Evolutionary conservation across 2,797 vertebrate species (phyloP).

Genomic region (Lophotriccus pileatus): DNA sequence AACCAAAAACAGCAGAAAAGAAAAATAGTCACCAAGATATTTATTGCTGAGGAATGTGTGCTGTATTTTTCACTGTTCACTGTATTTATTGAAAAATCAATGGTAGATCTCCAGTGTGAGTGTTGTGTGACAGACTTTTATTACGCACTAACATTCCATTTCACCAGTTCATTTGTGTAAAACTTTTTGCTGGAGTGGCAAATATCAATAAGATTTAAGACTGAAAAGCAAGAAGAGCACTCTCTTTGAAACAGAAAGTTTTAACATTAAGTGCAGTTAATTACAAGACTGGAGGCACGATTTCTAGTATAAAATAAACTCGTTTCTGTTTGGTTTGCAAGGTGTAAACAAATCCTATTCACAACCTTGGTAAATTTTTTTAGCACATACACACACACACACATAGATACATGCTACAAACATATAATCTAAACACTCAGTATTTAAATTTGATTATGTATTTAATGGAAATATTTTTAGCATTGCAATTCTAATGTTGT

Average conservation of each 20-base stretch:
- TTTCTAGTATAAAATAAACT: not conserved
- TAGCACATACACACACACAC: not conserved
- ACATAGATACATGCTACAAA: not conserved
- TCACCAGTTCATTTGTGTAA: constrained; percentile 73
- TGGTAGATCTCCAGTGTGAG: constrained; percentile 63
- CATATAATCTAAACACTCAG: not conserved
- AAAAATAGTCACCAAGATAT: constrained; percentile 70
- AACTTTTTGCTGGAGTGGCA: constrained; percentile 73
- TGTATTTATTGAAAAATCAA: constrained; percentile 79
- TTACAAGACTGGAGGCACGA: not conserved
- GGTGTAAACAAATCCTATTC: not conserved
- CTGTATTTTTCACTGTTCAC: constrained; percentile 66
- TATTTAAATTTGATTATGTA: not conserved
- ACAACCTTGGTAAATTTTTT: not conserved
- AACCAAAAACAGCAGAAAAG: constrained; percentile 61
- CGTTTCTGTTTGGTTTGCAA: not conserved
- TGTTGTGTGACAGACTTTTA: constrained; percentile 73
- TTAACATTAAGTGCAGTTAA: not conserved
- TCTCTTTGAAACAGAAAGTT: not conserved
- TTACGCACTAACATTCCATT: constrained; percentile 72
- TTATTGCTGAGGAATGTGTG: constrained; percentile 61
- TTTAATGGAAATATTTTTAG: not conserved
- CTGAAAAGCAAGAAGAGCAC: constrained; percentile 15
- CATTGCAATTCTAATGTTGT: not conserved
- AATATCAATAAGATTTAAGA: constrained; percentile 52